Base-by-base conservation (phyloP, 2,888 invertebrate genomes). In the Andricus curvator region DNA sequence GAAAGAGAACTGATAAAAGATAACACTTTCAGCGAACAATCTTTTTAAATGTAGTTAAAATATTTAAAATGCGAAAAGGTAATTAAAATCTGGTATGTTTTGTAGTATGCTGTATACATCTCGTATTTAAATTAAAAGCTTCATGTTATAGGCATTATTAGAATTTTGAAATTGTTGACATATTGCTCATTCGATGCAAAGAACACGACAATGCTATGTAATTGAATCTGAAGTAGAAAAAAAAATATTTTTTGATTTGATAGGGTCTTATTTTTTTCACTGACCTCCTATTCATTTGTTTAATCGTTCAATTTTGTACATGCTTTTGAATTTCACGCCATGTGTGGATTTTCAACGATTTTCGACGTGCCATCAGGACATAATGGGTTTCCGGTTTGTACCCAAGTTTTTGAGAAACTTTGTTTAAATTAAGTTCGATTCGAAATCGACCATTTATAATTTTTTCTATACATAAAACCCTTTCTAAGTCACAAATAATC, bases 201-300 rank as follows among this genome's bases (percentile, higher is more conserved):
- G 20, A 68, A 15, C 22, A 44, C 68, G 22, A 15, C 48, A 68
- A 68, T 68, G 68, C 68, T 68, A 68, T 68, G 68, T 68, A 68
- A 68, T 68, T 68, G 68, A 68, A 68, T 48, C 68, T 68, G 25
- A 65, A 65, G 65, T 65, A 68, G 68, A 68, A 13, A 68, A 8
- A 8, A 68, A 68, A 33, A 67, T 78, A 67, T 60, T 56, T 56
- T 68, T 56, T 68, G 56, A 68, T n/a, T 67, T 67, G 44, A 67
- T 5, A 17, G 20, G 22, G 44, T 25, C 62, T 62, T 62, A 37
- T 37, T 11, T 68, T 68, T 37, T 79, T 51, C 2, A n/a, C 20
- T 51, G n/a, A 8, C 51, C 51, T 51, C 20, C 51, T 51, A 6
- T 51, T 51, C 0, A 37, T 8, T 20, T 41, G 11, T 13, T 41